phyloP scores from a whole-genome alignment of 2,888 invertebrate species.

The Spisula solida region DNA sequence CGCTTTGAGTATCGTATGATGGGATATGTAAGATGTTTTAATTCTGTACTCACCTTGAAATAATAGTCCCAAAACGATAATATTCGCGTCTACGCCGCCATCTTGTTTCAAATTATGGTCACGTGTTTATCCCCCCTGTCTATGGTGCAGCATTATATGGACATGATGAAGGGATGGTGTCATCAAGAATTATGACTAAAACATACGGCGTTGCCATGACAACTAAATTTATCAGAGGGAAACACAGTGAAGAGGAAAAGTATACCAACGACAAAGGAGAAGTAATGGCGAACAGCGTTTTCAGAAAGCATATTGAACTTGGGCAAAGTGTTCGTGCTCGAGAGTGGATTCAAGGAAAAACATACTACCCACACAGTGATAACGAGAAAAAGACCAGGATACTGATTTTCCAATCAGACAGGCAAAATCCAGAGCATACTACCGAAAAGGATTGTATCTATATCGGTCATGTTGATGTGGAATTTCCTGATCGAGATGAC shows the following conservation, averaged over 20 bases:
- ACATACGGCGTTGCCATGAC: slow-evolving; percentile 60
- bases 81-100: no score
- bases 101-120: no score
- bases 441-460: slow-evolving; percentile 53
- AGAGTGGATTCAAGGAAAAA: slow-evolving; percentile 49
- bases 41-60: no score
- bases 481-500: slow-evolving; percentile 28
- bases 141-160: slow-evolving; percentile 61
- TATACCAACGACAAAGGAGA: slow-evolving; percentile 36
- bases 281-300: slow-evolving; percentile 42
- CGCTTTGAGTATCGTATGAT: no score
- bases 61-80: no score
- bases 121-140: no score
- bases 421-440: slow-evolving; percentile 50
- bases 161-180: slow-evolving; percentile 52
- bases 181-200: slow-evolving; percentile 46
- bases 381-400: slow-evolving; percentile 11
- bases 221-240: slow-evolving; percentile 39
- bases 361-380: slow-evolving; percentile 48
- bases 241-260: slow-evolving; percentile 37
- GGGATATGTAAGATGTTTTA: no score
- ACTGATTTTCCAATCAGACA: slow-evolving; percentile 52
- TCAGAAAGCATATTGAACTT: slow-evolving; percentile 54
- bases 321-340: slow-evolving; percentile 50
- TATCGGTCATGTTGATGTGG: slow-evolving; percentile 52